phyloP scores from a whole-genome alignment of 2,888 invertebrate genomes.

The Netelia melanura region DNA sequence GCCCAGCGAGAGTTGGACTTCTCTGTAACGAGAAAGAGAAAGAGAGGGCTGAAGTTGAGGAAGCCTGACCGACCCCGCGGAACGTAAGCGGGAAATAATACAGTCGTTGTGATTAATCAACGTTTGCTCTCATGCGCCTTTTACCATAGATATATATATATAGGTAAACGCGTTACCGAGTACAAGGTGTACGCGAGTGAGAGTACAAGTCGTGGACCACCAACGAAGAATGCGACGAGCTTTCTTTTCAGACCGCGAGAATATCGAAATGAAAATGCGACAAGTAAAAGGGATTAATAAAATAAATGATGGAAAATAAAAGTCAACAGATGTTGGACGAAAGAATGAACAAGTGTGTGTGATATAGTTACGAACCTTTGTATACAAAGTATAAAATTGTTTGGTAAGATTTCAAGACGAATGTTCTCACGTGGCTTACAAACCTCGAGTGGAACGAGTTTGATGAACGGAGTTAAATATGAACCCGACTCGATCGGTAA shows the following conservation, averaged over 20 bases:
- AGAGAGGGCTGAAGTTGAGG: slow-evolving; percentile 36
- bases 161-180: slow-evolving; percentile 6
- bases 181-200: slow-evolving; percentile 43
- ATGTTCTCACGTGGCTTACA: neutral
- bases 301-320: slow-evolving; percentile 13
- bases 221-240: slow-evolving; percentile 61
- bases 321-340: too few species aligned
- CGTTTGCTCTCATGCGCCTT: slow-evolving; percentile 63
- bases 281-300: slow-evolving; percentile 11
- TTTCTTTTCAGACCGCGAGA: neutral
- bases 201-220: slow-evolving; percentile 66
- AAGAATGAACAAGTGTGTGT: too few species aligned
- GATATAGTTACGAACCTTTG: too few species aligned
- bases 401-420: too few species aligned
- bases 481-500: slow-evolving; percentile 36
- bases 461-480: slow-evolving; percentile 23
- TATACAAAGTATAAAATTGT: slow-evolving; percentile 1
- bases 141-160: slow-evolving; percentile 32
- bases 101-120: slow-evolving; percentile 84
- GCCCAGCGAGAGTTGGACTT: slow-evolving; percentile 18
- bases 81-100: slow-evolving; percentile 82
- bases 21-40: slow-evolving; percentile 36
- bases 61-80: slow-evolving; percentile 50
- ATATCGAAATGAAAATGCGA: too few species aligned
- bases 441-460: slow-evolving; percentile 14